Conservation (phyloP, 64 coral and sea anemone species). For the Cladopsammia gracilis region DNA sequence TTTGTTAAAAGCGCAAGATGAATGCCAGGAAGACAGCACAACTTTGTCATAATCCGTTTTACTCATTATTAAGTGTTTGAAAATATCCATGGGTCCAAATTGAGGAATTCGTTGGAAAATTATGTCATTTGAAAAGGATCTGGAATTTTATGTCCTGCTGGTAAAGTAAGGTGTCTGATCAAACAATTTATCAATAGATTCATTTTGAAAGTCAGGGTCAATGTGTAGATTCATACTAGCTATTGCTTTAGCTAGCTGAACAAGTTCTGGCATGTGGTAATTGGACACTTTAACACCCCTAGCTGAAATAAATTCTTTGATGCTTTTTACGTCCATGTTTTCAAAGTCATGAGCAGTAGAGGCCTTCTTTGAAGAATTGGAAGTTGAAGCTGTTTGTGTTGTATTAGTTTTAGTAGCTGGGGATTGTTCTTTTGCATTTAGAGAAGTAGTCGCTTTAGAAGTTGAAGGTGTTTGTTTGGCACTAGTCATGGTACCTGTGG, state of each 20-base stretch:
- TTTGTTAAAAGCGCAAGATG: too few relatives aligned
- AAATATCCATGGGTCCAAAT: conserved; percentile 82
- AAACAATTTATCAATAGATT: conserved; percentile 78
- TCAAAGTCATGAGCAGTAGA: conserved; percentile 40
- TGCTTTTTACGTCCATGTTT: conserved; percentile 61
- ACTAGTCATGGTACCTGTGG: not conserved
- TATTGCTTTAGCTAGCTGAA: conserved; percentile 79
- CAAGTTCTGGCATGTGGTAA: conserved; percentile 77
- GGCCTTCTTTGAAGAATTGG: conserved; percentile 26
- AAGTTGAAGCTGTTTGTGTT: too few relatives aligned
- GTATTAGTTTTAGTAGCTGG: not conserved
- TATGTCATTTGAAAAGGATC: conserved; percentile 70
- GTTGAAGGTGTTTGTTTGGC: conserved; percentile 1
- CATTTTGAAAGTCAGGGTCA: conserved; percentile 83
- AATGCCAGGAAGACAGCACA: conserved; percentile 65
- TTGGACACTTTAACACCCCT: conserved; percentile 52
- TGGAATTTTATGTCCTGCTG: conserved; percentile 59
- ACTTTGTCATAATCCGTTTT: conserved; percentile 74
- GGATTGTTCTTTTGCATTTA: not conserved
- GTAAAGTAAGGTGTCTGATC: conserved; percentile 62
- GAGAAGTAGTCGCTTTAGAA: not conserved
- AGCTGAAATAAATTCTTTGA: conserved; percentile 58
- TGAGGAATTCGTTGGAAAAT: conserved; percentile 78
- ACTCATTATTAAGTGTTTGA: conserved; percentile 86
- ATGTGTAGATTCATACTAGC: conserved; percentile 51